Evolutionary conservation across 2,797 vertebrate species (phyloP).

Genomic region (Cebuella pygmaea): DNA sequence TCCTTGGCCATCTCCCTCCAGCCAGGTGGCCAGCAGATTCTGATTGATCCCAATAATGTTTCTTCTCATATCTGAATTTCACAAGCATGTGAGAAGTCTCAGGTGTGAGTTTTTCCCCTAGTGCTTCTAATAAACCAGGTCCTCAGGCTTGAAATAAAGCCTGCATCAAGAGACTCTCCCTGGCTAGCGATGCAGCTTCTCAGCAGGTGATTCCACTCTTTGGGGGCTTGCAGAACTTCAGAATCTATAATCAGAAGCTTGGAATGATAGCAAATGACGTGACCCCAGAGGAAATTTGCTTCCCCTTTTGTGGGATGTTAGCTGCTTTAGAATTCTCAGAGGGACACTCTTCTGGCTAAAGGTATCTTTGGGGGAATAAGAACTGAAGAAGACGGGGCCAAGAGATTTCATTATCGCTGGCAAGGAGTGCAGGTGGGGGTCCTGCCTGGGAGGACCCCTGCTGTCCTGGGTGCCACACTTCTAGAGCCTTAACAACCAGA

Average conservation of each 20-base stretch:
- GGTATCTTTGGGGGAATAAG: not conserved
- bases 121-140: slow-evolving; percentile 62
- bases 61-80: slow-evolving; percentile 64
- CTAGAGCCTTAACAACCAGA: not conserved
- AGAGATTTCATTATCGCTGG: not conserved
- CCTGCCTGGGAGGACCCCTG: not conserved
- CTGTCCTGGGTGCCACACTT: not conserved
- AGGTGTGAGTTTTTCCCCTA: slow-evolving; percentile 3
- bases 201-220: not conserved
- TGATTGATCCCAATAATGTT: slow-evolving; percentile 64
- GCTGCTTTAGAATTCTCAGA: slow-evolving; percentile 53
- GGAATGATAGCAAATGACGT: not conserved
- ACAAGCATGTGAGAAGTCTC: slow-evolving; percentile 44
- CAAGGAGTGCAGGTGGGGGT: not conserved
- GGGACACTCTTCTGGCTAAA: not conserved
- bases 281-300: slow-evolving; percentile 22
- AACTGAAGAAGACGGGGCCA: slow-evolving; percentile 19
- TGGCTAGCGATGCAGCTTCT: not conserved
- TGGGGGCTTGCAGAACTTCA: slow-evolving; percentile 44
- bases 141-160: slow-evolving; percentile 68
- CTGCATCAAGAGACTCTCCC: slow-evolving; percentile 48
- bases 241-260: slow-evolving; percentile 63
- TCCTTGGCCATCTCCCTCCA: slow-evolving; percentile 51
- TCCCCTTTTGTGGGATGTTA: slow-evolving; percentile 28
- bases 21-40: slow-evolving; percentile 63